Conservation (phyloP, 2,888 invertebrate genomes). For the Agrotis segetum region DNA sequence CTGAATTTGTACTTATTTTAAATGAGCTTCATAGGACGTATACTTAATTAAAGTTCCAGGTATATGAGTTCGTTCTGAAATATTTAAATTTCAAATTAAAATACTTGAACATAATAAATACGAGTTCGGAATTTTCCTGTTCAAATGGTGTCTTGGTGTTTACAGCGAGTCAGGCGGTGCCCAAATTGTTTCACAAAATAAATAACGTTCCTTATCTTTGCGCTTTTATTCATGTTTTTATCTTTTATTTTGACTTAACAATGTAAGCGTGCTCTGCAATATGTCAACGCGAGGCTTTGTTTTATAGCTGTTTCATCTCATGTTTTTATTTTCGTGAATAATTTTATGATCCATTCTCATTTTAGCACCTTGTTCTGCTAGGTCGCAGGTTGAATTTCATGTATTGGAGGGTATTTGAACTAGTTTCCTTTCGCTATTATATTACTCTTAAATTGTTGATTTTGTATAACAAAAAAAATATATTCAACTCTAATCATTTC, state of each 20-base stretch:
- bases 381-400: constrained; percentile 24
- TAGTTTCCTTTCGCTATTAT: constrained; percentile 10
- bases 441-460: not conserved
- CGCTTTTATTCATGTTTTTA: constrained; percentile 69
- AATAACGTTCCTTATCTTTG: constrained; percentile 74
- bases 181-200: constrained; percentile 75
- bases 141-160: constrained; percentile 49
- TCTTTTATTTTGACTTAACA: constrained; percentile 73
- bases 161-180: constrained; percentile 41
- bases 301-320: constrained; percentile 68
- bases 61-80: constrained; percentile 32
- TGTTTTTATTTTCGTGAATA: constrained; percentile 71
- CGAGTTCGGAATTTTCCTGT: constrained; percentile 52
- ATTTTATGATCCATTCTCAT: constrained; percentile 68
- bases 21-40: constrained; percentile 10
- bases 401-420: not conserved
- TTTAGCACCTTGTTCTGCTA: constrained; percentile 55
- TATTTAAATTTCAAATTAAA: constrained; percentile 59
- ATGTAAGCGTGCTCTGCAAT: constrained; percentile 69
- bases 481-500: too few relatives aligned
- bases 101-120: constrained; percentile 52
- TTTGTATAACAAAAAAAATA: too few relatives aligned
- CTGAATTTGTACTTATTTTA: not conserved
- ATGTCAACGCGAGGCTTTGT: constrained; percentile 72
- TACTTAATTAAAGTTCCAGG: constrained; percentile 38